phyloP scores from a whole-genome alignment of 2,888 invertebrate genomes.

The Protophormia terraenovae region DNA sequence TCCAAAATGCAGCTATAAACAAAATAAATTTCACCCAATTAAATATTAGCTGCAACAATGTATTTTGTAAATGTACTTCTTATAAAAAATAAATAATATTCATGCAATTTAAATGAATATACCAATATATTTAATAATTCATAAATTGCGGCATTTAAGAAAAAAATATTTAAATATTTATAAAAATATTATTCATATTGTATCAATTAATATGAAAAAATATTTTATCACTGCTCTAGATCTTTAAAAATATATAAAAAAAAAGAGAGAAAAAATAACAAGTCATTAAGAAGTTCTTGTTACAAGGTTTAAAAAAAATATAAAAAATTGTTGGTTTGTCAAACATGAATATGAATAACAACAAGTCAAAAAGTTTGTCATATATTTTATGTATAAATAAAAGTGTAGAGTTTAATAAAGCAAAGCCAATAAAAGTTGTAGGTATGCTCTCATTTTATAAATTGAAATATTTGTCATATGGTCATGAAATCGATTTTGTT shows the following conservation, averaged over 20 bases:
- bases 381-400: neutral
- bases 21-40: neutral
- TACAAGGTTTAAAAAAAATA: neutral
- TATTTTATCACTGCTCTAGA: conserved; percentile 58
- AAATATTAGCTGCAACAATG: neutral
- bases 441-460: neutral
- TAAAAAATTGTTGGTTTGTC: conserved; percentile 7
- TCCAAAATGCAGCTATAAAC: neutral
- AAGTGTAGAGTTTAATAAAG: neutral
- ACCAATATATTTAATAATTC: neutral
- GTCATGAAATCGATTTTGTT: conserved; percentile 43
- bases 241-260: conserved; percentile 23
- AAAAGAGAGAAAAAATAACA: conserved; percentile 30
- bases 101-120: neutral
- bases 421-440: neutral
- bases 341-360: conserved; percentile 18
- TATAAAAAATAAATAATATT: neutral
- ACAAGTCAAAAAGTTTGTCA: neutral
- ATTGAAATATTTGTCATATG: conserved; percentile 43
- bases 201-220: conserved; percentile 25
- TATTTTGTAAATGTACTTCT: neutral
- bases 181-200: neutral
- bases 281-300: conserved; percentile 45
- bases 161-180: neutral
- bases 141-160: neutral